phyloP scores from a whole-genome alignment of 2,888 invertebrate genomes.

The Mesopsocus fuscifrons region DNA sequence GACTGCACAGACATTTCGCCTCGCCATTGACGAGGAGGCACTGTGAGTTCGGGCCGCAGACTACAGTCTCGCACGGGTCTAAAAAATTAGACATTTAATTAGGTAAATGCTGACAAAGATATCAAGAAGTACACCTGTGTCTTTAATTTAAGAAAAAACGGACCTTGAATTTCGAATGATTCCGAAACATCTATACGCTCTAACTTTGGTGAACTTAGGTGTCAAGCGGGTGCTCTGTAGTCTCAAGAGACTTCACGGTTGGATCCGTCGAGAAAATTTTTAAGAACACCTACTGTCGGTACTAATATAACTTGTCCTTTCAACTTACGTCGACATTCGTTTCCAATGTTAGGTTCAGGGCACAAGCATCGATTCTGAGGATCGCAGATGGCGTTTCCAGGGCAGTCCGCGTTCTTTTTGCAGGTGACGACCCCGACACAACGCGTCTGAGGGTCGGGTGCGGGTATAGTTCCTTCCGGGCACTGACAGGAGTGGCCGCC shows the following conservation, averaged over 20 bases:
- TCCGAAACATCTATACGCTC: no score
- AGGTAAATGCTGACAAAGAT: no score
- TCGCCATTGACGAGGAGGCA: constrained; percentile 68
- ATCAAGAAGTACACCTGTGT: no score
- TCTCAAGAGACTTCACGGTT: no score
- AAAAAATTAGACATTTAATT: no score
- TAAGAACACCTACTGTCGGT: no score
- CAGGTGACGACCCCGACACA: constrained; percentile 72
- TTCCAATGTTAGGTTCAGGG: constrained; percentile 79
- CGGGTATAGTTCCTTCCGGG: constrained; percentile 60
- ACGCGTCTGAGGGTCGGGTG: constrained; percentile 63
- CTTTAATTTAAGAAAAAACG: no score
- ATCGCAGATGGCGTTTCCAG: constrained; percentile 78
- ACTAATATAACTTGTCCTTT: no score
- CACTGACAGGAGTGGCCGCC: constrained; percentile 66
- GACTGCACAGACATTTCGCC: constrained; percentile 67
- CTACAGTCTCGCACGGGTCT: constrained; percentile 79
- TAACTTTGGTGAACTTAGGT: no score
- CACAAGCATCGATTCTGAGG: constrained; percentile 59
- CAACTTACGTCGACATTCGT: constrained; percentile 73
- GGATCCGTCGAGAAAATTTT: no score
- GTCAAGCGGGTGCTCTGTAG: no score
- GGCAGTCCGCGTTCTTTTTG: constrained; percentile 54
- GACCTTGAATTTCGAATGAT: no score
- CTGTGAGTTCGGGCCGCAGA: constrained; percentile 73